phyloP scores from a whole-genome alignment of 2,113 vertebrate species.

The Cervus canadensis region DNA sequence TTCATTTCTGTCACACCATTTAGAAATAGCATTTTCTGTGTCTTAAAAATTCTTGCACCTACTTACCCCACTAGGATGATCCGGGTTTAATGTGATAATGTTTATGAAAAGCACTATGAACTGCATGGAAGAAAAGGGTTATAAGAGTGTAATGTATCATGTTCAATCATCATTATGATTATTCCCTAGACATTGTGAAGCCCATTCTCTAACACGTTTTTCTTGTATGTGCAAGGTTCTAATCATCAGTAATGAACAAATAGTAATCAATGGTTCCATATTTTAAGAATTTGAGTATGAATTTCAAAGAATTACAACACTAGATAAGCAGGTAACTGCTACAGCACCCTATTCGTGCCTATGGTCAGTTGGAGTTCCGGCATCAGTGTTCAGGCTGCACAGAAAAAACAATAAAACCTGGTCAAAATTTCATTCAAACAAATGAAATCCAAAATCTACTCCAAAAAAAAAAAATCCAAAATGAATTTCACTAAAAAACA shows the following conservation, averaged over 20 bases:
- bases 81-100: slow-evolving; percentile 1
- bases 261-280: neutral
- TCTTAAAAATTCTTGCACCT: slow-evolving; percentile 39
- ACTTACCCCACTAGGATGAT: slow-evolving; percentile 19
- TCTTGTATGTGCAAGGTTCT: neutral
- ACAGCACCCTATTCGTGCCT: slow-evolving; percentile 39
- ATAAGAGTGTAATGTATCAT: neutral
- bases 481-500: slow-evolving; percentile 62
- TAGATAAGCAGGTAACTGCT: slow-evolving; percentile 54
- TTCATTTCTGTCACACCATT: slow-evolving; percentile 28
- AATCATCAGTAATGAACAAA: slow-evolving; percentile 33
- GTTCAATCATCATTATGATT: slow-evolving; percentile 33
- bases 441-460: slow-evolving; percentile 63
- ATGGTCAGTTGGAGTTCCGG: slow-evolving; percentile 52
- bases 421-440: slow-evolving; percentile 74
- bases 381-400: slow-evolving; percentile 67
- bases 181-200: slow-evolving; percentile 18
- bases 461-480: neutral
- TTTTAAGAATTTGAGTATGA: slow-evolving; percentile 41
- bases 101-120: slow-evolving; percentile 43
- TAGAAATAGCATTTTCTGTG: slow-evolving; percentile 15
- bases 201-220: slow-evolving; percentile 34
- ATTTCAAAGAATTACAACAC: slow-evolving; percentile 46
- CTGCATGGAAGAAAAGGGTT: slow-evolving; percentile 8
- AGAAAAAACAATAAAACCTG: slow-evolving; percentile 65